Conservation (phyloP, 2,888 invertebrate species). For the Malthinus seriepunctatus region DNA sequence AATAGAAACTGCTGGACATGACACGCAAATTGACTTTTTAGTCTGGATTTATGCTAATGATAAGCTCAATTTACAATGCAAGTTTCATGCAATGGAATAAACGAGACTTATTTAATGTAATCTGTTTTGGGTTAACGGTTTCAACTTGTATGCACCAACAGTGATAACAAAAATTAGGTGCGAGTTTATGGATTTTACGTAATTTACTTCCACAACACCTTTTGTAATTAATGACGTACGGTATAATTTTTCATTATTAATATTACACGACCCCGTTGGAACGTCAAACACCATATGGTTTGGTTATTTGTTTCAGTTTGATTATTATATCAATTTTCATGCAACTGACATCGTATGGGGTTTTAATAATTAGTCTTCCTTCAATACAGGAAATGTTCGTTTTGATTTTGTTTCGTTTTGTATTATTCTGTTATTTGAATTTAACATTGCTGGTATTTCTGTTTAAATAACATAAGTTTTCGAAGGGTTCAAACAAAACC, state of each 20-base stretch:
- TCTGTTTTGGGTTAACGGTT: conserved; percentile 1
- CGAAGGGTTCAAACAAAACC: background rate
- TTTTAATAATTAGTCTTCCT: conserved; percentile 1
- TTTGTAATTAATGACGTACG: conserved; percentile 1
- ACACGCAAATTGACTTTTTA: conserved; percentile 16
- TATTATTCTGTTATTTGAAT: background rate
- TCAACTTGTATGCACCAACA: background rate
- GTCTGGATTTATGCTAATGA: conserved; percentile 17
- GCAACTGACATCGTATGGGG: conserved; percentile 1
- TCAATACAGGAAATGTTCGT: conserved; percentile 5
- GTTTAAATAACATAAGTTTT: background rate
- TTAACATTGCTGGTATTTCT: background rate
- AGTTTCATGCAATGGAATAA: conserved; percentile 4
- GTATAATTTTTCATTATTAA: background rate
- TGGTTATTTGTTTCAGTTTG: background rate
- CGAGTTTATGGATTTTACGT: background rate
- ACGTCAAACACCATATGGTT: background rate
- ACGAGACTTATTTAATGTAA: background rate
- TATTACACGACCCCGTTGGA: background rate
- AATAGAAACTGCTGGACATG: conserved; percentile 10
- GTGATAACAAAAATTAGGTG: background rate
- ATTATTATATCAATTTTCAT: conserved; percentile 5
- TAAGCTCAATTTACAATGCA: conserved; percentile 10
- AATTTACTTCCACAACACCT: background rate
- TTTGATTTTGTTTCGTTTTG: conserved; percentile 1